phyloP scores from a whole-genome alignment of 2,797 vertebrate species.

The Varecia variegata region DNA sequence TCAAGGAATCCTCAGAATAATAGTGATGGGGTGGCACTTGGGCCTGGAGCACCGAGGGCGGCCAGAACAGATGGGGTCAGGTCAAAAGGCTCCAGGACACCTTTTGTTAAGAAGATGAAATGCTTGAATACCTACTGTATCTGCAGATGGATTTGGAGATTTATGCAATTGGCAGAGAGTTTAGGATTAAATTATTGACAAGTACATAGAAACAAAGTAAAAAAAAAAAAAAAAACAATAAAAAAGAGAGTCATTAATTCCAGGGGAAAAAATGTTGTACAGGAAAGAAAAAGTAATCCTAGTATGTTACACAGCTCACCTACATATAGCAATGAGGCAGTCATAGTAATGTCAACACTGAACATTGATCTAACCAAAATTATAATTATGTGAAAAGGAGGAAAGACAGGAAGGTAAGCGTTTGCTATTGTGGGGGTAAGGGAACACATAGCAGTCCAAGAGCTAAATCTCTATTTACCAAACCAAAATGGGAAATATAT shows the following conservation, averaged over 20 bases:
- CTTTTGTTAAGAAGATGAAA: conserved; percentile 3
- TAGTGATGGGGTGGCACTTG: not conserved
- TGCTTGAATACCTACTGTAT: not conserved
- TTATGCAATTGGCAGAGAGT: not conserved
- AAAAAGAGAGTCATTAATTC: not conserved
- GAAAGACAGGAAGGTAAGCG: not conserved
- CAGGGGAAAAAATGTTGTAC: not conserved
- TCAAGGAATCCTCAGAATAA: not conserved
- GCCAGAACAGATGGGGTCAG: not conserved
- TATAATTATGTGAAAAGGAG: not conserved
- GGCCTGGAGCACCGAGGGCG: not conserved
- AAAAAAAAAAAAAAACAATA: not conserved
- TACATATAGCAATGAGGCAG: not conserved
- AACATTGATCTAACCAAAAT: not conserved
- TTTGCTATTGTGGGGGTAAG: not conserved
- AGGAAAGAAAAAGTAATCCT: not conserved
- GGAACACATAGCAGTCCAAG: not conserved
- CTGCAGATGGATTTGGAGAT: not conserved
- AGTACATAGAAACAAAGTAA: not conserved
- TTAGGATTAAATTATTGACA: not conserved
- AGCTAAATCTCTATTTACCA: not conserved
- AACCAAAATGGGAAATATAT: not conserved
- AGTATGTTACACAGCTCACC: not conserved
- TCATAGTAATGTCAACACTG: not conserved
- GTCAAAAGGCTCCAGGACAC: not conserved